Evolutionary conservation across 2,888 invertebrate species (phyloP).

Genomic region (Pyrrhia umbra): DNA sequence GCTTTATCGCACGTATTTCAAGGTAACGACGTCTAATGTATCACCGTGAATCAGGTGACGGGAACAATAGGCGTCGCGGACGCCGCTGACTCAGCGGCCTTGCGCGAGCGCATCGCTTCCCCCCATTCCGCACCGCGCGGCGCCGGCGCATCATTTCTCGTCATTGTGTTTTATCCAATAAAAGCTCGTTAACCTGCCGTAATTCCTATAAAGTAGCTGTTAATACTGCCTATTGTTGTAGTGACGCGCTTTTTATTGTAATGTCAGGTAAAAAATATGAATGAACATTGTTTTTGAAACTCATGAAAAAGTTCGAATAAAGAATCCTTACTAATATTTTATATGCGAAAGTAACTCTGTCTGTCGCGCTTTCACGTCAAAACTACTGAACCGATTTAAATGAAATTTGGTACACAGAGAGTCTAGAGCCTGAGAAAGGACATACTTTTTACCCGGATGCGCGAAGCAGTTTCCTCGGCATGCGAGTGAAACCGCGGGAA

Average conservation of each 20-base stretch:
- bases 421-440: too few relatives aligned
- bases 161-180: conserved; percentile 64
- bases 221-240: conserved; percentile 62
- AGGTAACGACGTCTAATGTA: conserved; percentile 33
- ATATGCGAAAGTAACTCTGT: too few relatives aligned
- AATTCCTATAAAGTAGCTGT: conserved; percentile 62
- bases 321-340: too few relatives aligned
- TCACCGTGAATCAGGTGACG: conserved; percentile 52
- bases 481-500: too few relatives aligned
- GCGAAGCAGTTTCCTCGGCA: too few relatives aligned
- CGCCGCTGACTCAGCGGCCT: conserved; percentile 65
- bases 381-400: too few relatives aligned
- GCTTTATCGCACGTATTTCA: conserved; percentile 31
- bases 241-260: conserved; percentile 29
- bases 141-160: conserved; percentile 61
- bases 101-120: conserved; percentile 40
- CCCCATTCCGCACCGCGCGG: conserved; percentile 16
- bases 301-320: not conserved
- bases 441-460: too few relatives aligned
- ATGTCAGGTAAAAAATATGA: conserved; percentile 19
- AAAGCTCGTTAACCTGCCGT: conserved; percentile 62
- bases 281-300: conserved; percentile 26
- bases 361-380: too few relatives aligned
- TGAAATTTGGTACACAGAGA: too few relatives aligned
- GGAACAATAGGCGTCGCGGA: conserved; percentile 57